A percentile compares a stretch with the other conserved stretches of the same genome.
Evolutionary conservation across 2,797 vertebrate species (phyloP).

Genomic region (Tragelaphus eurycerus): DNA sequence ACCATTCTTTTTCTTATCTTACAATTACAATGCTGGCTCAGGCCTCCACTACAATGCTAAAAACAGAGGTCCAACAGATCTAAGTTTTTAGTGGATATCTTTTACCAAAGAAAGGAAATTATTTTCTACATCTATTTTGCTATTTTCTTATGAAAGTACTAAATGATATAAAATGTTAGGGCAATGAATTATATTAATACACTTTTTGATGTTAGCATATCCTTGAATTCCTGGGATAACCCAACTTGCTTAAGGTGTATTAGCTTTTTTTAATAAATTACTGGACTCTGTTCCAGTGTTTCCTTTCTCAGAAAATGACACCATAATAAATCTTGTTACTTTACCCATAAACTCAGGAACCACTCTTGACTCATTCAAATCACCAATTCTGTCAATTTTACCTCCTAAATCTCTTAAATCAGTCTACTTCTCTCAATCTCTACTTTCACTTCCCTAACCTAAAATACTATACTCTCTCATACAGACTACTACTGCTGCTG

Average conservation of each 20-base stretch:
- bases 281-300: background rate
- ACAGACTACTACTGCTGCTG: background rate
- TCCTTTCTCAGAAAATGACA: background rate
- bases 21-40: background rate
- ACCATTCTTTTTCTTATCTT: background rate
- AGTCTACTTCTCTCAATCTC: background rate
- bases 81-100: constrained; percentile 26
- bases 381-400: background rate
- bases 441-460: background rate
- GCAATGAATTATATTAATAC: background rate
- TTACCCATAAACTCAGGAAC: background rate
- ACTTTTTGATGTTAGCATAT: background rate
- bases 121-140: background rate
- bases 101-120: constrained; percentile 36
- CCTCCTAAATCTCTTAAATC: background rate
- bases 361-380: background rate
- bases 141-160: background rate
- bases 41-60: background rate
- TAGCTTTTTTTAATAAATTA: background rate
- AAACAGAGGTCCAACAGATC: background rate
- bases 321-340: background rate
- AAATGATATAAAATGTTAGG: constrained; percentile 12
- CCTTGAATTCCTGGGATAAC: constrained; percentile 11
- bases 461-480: constrained; percentile 7
- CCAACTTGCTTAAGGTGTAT: background rate